Base-by-base conservation (phyloP, 2,113 vertebrate species). In the Sceloporus undulatus region DNA sequence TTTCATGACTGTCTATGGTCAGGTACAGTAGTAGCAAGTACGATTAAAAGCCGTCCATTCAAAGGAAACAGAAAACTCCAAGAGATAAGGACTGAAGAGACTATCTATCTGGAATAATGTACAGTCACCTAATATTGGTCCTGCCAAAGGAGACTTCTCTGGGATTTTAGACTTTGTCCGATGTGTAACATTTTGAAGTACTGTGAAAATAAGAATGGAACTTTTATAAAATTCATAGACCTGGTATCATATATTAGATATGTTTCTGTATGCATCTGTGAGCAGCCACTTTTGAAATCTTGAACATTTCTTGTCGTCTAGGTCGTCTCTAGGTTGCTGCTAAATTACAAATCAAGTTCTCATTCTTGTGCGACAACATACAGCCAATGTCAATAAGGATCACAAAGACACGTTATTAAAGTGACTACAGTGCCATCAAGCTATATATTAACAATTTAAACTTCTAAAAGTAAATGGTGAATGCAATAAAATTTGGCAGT, bases 121-220 rank as follows among this genome's bases (percentile, higher is more conserved):
- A 87, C 68, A 94, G 87, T 97, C 92, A 97, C 97, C 96, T 91
- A 96, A 79, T 93, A 97, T 97, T 34, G 95, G 94, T 95, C 95
- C 97, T 91, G 96, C 95, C 56, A 95, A 80, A 29, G 96, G 95
- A 91, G 93, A 91, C 81, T 81, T 96, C 23, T 96, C 95, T 48
- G 95, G 82, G 42, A 94, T 85, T 93, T 97, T 97, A 79, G 94
- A 77, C 56, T 95, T 96, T 0, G 95, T 95, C 76, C 92, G 95
- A 78, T 95, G 94, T 84, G 96, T 95, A 62, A 96, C 34, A 88
- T 97, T 97, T 90, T 97, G 96, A 95, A 97, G 95, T 91, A 97
- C 97, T 97, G 96, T 92, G 83, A 90, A 96, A 89, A 94, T 13
- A 91, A 4, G 84, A 79, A 3, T 1, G 27, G 18, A 89, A 88